Evolutionary conservation across 2,797 vertebrate genomes (phyloP), one percentile per base, ranked within the genome.

Genomic region (Moxostoma hubbsi): DNA sequence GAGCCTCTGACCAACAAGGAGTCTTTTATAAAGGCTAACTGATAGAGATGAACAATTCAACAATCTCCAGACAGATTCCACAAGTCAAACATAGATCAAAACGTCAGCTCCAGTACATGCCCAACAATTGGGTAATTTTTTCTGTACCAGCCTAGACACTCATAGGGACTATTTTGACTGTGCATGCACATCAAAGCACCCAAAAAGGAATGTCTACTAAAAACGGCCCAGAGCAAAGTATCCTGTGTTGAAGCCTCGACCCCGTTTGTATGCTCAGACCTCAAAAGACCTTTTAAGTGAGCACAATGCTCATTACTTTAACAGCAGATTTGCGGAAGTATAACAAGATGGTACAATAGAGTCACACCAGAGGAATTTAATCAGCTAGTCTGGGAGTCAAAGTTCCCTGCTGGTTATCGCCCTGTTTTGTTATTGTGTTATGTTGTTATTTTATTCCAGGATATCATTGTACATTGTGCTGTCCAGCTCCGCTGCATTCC

Each of bases 311-410:
- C 72, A 62, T 72, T 70, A 75, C 65, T 66, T 64, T 71, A 75
- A 75, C 61, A 59, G 51, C 6, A 59, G 67, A 7, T 36, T 71
- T 72, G 24, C 82, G 65, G 49, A 80, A 75, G 49, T 83, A 82
- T 83, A 63, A 74, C 68, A 68, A 55, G 75, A 73, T 65, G 57
- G 8, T 57, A 65, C 59, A 81, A 70, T 88, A 85, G 64, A 90
- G 85, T 87, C 80, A 86, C 85, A 43, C 43, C 10, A 62, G 63
- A 76, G 86, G 89, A 90, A 91, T 92, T 87, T 88, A 90, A 91
- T 90, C 89, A 83, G 81, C 15, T 2, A 53, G 47, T 49, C 57
- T 80, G 78, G 81, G 73, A 66, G 85, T 83, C 69, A 69, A 77
- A 57, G 79, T 82, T 84, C 61, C 64, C 80, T 75, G 47, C 63